A percentile compares a stretch with the other conserved stretches of the same genome.
Evolutionary conservation across 2,113 vertebrate species (phyloP).

Genomic region (Tragelaphus scriptus): DNA sequence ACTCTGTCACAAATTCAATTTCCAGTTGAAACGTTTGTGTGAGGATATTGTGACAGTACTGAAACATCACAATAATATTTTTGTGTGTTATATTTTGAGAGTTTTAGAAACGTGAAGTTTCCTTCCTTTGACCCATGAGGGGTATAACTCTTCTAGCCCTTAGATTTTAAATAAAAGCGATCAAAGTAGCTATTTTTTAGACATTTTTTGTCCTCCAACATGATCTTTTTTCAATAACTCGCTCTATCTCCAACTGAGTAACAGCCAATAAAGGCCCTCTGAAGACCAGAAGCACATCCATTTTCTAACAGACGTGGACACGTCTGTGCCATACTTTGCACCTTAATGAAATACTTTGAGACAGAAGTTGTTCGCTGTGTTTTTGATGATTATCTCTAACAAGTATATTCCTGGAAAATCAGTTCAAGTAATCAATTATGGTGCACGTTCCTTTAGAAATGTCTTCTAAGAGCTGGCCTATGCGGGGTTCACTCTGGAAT

Average conservation of each 20-base stretch:
- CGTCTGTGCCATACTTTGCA: neutral
- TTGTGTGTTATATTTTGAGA: neutral
- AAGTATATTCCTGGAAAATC: slow-evolving; percentile 20
- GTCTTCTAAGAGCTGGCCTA: slow-evolving; percentile 39
- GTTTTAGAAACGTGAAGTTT: slow-evolving; percentile 10
- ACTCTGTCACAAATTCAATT: neutral
- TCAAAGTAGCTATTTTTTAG: slow-evolving; percentile 30
- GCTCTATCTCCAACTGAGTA: neutral
- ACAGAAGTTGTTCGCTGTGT: neutral
- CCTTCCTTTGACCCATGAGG: neutral
- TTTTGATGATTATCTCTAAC: slow-evolving; percentile 35
- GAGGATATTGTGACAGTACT: neutral
- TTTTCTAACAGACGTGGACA: neutral
- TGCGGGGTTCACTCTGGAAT: slow-evolving; percentile 41
- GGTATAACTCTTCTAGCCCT: slow-evolving; percentile 25
- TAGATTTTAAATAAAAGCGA: slow-evolving; percentile 53
- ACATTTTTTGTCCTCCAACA: neutral
- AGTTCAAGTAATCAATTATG: neutral
- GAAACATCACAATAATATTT: neutral
- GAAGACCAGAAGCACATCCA: slow-evolving; percentile 69
- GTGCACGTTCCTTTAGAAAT: slow-evolving; percentile 49
- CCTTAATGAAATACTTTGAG: slow-evolving; percentile 34
- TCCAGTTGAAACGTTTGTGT: neutral
- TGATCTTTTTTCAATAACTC: slow-evolving; percentile 14
- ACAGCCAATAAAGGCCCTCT: slow-evolving; percentile 23